Percentiles rank a stretch among this genome's conserved stretches.
Evolutionary conservation across 2,888 invertebrate genomes (phyloP).

Genomic region (Timema podura): DNA sequence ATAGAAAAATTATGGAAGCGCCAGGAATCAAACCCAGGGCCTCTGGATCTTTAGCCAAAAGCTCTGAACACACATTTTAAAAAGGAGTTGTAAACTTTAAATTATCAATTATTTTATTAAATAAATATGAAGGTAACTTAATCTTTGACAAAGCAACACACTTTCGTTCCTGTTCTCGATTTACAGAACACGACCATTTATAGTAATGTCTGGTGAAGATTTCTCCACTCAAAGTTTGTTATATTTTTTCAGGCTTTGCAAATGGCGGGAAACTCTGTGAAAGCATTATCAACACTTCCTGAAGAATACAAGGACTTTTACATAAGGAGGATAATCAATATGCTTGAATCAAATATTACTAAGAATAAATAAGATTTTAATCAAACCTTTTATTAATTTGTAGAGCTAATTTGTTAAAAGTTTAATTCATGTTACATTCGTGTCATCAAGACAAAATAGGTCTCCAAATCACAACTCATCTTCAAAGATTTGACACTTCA

Average conservation of each 20-base stretch:
- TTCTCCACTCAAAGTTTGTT: background rate
- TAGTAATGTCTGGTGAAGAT: background rate
- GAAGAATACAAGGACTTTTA: constrained; percentile 49
- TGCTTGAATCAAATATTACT: constrained; percentile 35
- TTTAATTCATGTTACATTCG: no score
- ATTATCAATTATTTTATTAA: background rate
- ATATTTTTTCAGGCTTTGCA: constrained; percentile 41
- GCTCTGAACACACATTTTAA: background rate
- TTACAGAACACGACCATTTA: background rate
- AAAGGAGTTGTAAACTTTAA: background rate
- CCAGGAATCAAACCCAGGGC: no score
- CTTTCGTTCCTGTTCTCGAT: no score
- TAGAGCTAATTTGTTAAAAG: no score
- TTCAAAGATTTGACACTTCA: no score
- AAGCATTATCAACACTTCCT: constrained; percentile 46
- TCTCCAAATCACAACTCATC: no score
- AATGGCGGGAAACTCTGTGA: constrained; percentile 46
- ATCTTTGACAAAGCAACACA: background rate
- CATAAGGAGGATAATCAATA: constrained; percentile 42
- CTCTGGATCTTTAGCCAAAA: background rate
- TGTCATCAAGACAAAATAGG: no score
- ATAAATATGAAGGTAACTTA: background rate
- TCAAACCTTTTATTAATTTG: no score
- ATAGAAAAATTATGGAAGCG: no score
- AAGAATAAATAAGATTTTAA: no score